These are phyloP conservation scores for Chloebia gouldiae DNA, from an alignment of 2,113 vertebrate species.

Conservation along the genomic window DNA sequence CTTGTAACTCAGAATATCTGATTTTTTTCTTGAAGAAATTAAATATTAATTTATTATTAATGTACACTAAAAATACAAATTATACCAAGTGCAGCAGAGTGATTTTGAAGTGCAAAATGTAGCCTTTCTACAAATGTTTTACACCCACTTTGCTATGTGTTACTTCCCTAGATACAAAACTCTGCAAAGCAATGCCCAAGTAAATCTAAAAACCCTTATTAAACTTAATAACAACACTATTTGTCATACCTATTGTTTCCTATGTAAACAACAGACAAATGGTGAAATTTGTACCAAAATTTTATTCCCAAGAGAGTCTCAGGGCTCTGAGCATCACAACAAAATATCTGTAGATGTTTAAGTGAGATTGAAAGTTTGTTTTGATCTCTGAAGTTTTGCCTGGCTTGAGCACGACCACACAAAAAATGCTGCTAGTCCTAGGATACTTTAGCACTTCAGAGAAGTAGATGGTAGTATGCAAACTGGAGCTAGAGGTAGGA, in stretches of 20 bases:
- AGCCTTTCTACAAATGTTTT: background rate
- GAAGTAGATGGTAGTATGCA: background rate
- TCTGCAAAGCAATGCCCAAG: background rate
- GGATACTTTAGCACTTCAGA: background rate
- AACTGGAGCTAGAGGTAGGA: background rate
- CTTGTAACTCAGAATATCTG: background rate
- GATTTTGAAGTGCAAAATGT: background rate
- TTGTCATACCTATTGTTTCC: background rate
- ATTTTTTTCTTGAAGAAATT: background rate
- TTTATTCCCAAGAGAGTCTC: background rate
- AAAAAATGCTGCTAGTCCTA: background rate
- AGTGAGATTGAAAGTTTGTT: background rate
- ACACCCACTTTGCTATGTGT: background rate
- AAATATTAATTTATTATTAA: background rate
- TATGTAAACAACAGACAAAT: background rate
- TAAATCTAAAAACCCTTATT: background rate
- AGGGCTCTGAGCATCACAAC: background rate
- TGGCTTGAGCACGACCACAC: background rate
- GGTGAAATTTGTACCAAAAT: background rate
- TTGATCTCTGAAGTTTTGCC: background rate
- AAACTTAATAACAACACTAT: background rate
- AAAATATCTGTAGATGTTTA: background rate
- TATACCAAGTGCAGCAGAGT: background rate
- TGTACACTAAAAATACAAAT: background rate
- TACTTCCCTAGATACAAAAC: background rate